Conservation (phyloP, 2,113 vertebrate genomes). For the Ondatra zibethicus region DNA sequence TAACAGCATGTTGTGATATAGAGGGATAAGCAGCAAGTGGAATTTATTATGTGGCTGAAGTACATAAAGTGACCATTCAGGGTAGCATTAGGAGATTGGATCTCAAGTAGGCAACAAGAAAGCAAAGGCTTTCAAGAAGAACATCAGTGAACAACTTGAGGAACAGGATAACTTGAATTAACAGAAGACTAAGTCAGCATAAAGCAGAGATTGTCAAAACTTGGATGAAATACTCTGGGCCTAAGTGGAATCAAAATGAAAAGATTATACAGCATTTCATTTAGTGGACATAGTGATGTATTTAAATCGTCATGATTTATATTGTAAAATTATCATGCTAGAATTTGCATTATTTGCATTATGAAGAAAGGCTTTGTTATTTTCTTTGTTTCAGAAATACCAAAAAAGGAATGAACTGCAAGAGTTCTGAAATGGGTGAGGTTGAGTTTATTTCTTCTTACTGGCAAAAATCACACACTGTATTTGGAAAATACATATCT, state of each 20-base stretch:
- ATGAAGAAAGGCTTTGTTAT: not conserved
- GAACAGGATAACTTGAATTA: too few relatives aligned
- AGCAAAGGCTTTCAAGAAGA: not conserved
- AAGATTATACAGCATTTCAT: not conserved
- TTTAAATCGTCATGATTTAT: not conserved
- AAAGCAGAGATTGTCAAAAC: not conserved
- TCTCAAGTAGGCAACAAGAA: accelerated
- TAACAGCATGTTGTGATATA: not conserved
- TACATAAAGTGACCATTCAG: accelerated
- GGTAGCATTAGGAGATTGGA: too few relatives aligned
- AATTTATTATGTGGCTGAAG: not conserved
- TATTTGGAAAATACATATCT: not conserved
- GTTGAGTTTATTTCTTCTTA: not conserved
- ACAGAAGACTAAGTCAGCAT: not conserved
- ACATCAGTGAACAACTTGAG: too few relatives aligned
- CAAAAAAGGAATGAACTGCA: accelerated
- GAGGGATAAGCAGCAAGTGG: accelerated
- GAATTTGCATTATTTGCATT: not conserved
- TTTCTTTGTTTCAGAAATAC: not conserved
- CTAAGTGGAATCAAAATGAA: not conserved
- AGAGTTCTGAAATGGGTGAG: too few relatives aligned
- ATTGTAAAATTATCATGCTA: not conserved
- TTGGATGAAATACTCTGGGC: not conserved
- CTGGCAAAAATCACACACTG: accelerated
- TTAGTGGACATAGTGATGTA: not conserved